Base-by-base conservation (phyloP, 2,797 vertebrate species). In the Podarcis siculus region DNA sequence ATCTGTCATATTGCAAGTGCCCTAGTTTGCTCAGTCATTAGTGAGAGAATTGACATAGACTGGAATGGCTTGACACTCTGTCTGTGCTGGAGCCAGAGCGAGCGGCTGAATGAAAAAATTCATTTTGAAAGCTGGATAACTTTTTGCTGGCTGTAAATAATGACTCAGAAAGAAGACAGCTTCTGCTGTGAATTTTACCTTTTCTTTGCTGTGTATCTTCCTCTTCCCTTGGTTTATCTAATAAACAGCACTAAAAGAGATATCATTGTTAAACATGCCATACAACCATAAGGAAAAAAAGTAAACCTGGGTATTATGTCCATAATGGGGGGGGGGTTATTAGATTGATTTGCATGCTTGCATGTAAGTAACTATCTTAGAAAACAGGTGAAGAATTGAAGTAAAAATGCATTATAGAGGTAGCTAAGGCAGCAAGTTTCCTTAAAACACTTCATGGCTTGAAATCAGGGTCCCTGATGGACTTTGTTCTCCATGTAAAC, bases 281-380 rank as follows among this genome's bases (percentile, higher is more conserved):
- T 88, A 61, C 80, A 92, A 85, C 80, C 79, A 80, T 83, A 55
- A 92, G 89, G 82, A 58, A 66, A 88, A 93, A 87, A 27, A 69
- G 87, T 89, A 71, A 45, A 27, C 64, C 37, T 69, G 30, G 32
- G 35, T 83, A 88, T 94, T 94, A 92, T 92, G 76, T 86, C 85
- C 84, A 71, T 73, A 4, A 23, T 13, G 64, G 55, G 2, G 15
- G 39, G 27, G 5, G 39, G n/a, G 10, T 23, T 77, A 27, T 78
- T 77, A 10, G 37, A 25, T 58, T 67, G 35, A 30, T 6, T 35
- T 81, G n/a, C 23, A 27, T 71, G 35, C 42, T 69, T 79, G 10
- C 32, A 32, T 55, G 25, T 37, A 37, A 30, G 19, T 71, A 69
- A 25, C 4, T 69, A 30, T 12, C 21, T 67, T 85, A 78, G 67